A percentile compares a stretch with the other conserved stretches of the same genome.
Conservation (phyloP, 2,113 vertebrate genomes). For the Phaetusa simplex region DNA sequence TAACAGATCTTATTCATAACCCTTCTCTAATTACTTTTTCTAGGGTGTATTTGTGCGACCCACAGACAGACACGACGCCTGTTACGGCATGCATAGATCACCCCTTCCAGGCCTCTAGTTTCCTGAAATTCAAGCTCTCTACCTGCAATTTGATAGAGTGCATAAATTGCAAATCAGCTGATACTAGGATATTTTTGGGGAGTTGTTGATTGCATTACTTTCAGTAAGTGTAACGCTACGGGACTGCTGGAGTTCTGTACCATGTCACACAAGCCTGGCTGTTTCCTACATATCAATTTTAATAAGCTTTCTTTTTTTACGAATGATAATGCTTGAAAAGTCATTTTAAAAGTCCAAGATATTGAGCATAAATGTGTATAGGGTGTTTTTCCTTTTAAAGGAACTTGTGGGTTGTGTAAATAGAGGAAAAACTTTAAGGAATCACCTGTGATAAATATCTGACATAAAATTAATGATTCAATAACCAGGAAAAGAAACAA, state of each 20-base stretch:
- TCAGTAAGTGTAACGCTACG: neutral
- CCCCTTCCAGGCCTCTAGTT: neutral
- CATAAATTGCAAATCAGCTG: neutral
- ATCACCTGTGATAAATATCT: neutral
- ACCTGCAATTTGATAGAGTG: neutral
- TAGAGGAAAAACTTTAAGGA: neutral
- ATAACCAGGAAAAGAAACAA: neutral
- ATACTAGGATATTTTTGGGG: neutral
- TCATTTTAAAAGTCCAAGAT: neutral
- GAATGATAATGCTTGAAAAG: neutral
- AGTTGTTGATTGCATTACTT: neutral
- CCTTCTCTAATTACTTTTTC: neutral
- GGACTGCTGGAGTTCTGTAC: neutral
- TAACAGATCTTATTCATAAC: neutral
- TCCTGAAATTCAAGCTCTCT: neutral
- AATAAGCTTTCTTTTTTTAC: neutral
- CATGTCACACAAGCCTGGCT: neutral
- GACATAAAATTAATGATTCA: neutral
- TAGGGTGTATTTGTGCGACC: neutral
- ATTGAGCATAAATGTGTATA: neutral
- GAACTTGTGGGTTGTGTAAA: neutral
- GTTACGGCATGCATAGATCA: neutral
- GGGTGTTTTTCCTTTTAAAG: neutral
- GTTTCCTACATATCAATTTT: neutral
- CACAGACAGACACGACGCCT: rapidly evolving